Base-by-base conservation (phyloP, 2,888 invertebrate species). In the Teleiodes luculella region DNA sequence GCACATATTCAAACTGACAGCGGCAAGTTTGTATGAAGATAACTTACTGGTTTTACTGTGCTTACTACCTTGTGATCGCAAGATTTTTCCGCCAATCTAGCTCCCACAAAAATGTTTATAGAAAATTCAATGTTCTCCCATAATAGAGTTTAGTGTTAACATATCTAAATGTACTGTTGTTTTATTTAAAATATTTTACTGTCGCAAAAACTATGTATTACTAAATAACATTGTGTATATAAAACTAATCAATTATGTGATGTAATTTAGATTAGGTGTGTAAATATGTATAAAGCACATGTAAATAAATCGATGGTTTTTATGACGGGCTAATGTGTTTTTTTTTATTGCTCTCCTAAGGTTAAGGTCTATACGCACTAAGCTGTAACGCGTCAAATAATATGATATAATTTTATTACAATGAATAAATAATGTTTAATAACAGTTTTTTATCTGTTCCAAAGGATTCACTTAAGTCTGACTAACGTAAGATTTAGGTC, bases 291-390 rank as follows among this genome's bases (percentile, higher is more conserved):
- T 71, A 85, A 82, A 83, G 47, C 65, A 66, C 57, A 65, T 86
- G 85, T 87, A 86, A 88, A 87, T 87, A 88, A 76, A 88, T 84
- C 69, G 81, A 86, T 88, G 86, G 88, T 89, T 89, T 89, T 87
- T 89, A 89, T 89, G 86, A 88, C 76, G 80, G 70, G 75, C 72
- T 31, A n/a, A 66, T 61, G 60, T 36, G 74, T 79, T 81, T 83
- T 66, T 80, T 80, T 83, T 70, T 8, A 13, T n/a, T 14, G 5
- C n/a, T 7, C 13, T 13, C n/a, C 43, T 7, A 11, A 18, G 16
- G 7, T 10, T 10, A 31, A 31, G 2, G 31, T 31, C 31, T 31
- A n/a, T n/a, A n/a, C n/a, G n/a, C n/a, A n/a, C n/a, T n/a, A n/a
- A n/a, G n/a, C n/a, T n/a, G n/a, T n/a, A n/a, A n/a, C n/a, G n/a